Percentiles rank a stretch among this genome's conserved stretches.
phyloP scores from a whole-genome alignment of 1,140 invertebrate genomes.

The Medauroidea extradentata region DNA sequence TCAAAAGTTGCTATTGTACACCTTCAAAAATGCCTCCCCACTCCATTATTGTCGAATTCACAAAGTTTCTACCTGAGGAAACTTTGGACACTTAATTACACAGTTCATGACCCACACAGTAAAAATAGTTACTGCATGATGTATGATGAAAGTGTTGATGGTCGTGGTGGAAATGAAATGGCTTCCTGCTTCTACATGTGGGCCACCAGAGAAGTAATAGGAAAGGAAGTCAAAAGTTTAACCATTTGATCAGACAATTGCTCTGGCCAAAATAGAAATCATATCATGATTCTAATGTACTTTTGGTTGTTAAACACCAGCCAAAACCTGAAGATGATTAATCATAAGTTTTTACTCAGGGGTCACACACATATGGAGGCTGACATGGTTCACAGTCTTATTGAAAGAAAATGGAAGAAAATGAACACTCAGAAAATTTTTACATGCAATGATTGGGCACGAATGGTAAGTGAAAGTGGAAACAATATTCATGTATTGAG shows the following conservation, averaged over 20 bases:
- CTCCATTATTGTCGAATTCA: constrained; percentile 6
- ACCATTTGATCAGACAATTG: constrained; percentile 15
- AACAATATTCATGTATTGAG: neutral
- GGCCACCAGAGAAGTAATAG: constrained; percentile 2
- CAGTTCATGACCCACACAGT: constrained; percentile 8
- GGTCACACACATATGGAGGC: constrained; percentile 18
- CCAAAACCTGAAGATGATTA: constrained; percentile 10
- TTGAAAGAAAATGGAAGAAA: constrained; percentile 13
- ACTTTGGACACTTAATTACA: constrained; percentile 12
- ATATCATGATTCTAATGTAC: constrained; percentile 9
- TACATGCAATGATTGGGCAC: constrained; percentile 9
- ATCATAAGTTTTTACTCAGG: constrained; percentile 12
- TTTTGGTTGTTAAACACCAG: constrained; percentile 7
- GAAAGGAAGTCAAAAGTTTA: constrained; percentile 3
- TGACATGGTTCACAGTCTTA: constrained; percentile 10
- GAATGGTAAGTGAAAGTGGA: neutral
- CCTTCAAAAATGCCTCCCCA: constrained; percentile 14
- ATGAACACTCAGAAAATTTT: neutral
- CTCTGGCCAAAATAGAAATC: constrained; percentile 14
- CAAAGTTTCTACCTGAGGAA: constrained; percentile 14
- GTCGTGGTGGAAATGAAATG: constrained; percentile 12
- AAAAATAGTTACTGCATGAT: constrained; percentile 8
- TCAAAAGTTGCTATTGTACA: constrained; percentile 7
- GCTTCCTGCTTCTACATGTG: constrained; percentile 13
- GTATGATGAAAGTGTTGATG: constrained; percentile 15